Evolutionary conservation across 2,797 vertebrate species (phyloP).

Genomic region (Enteromius unitaeniatus): DNA sequence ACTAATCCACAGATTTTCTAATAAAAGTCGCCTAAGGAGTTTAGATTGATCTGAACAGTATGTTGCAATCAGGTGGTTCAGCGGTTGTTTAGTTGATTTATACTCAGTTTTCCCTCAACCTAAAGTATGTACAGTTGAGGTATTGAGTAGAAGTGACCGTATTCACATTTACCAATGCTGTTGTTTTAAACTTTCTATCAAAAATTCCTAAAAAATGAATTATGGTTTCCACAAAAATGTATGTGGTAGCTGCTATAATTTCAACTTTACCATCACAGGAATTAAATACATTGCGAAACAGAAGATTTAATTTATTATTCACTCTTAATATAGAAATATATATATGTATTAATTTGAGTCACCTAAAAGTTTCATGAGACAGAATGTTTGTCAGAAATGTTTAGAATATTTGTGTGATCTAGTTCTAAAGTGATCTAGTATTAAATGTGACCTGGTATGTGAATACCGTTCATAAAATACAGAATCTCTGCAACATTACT

Average conservation of each 20-base stretch:
- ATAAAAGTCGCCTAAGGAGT: conserved; percentile 4
- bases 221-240: neutral
- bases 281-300: neutral
- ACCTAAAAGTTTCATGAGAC: neutral
- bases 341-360: neutral
- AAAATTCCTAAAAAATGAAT: neutral
- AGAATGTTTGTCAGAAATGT: neutral
- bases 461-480: neutral
- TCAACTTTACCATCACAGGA: neutral
- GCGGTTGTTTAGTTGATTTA: neutral
- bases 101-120: neutral
- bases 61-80: neutral
- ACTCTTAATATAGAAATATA: too few species aligned
- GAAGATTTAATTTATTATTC: neutral
- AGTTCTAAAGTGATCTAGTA: neutral
- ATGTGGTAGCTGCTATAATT: neutral
- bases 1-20: conserved; percentile 10
- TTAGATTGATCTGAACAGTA: neutral
- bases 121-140: neutral
- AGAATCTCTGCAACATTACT: neutral
- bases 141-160: neutral
- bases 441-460: neutral
- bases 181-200: neutral
- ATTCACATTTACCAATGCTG: neutral
- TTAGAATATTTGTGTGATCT: neutral